Conservation (phyloP, 2,797 vertebrate genomes). For the Channallabes apus region DNA sequence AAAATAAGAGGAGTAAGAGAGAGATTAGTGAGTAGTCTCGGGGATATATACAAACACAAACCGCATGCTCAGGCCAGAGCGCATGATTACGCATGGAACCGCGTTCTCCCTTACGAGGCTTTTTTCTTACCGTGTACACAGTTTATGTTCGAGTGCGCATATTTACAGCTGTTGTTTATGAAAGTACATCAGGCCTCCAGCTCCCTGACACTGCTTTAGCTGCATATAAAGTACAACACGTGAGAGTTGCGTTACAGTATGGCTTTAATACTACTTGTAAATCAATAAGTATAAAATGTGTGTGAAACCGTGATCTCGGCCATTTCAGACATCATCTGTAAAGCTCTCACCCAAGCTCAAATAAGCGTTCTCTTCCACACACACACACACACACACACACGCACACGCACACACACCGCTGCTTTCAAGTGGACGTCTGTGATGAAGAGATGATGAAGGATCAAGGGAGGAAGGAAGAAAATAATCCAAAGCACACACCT, state of each 20-base stretch:
- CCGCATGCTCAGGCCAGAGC: constrained; percentile 63
- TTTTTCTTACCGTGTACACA: neutral
- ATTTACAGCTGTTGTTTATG: constrained; percentile 31
- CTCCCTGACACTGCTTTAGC: neutral
- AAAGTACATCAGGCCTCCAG: neutral
- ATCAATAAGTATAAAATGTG: neutral
- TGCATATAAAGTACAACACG: neutral
- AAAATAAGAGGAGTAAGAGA: constrained; percentile 17
- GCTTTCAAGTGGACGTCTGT: neutral
- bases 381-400: neutral
- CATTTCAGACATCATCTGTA: neutral
- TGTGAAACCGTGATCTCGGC: no score
- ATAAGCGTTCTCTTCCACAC: neutral
- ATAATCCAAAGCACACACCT: constrained; percentile 40
- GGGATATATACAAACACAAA: constrained; percentile 68
- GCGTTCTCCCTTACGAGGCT: neutral
- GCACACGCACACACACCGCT: neutral
- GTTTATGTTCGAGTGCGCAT: constrained; percentile 27
- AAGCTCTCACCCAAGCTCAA: neutral
- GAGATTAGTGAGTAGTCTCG: constrained; percentile 6
- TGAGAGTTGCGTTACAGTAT: neutral
- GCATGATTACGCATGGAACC: constrained; percentile 38
- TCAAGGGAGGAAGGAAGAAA: constrained; percentile 17
- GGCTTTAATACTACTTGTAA: neutral
- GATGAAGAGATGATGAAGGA: constrained; percentile 17